Conservation (phyloP, 2,888 invertebrate species). For the Hypselothyrea guttata region DNA sequence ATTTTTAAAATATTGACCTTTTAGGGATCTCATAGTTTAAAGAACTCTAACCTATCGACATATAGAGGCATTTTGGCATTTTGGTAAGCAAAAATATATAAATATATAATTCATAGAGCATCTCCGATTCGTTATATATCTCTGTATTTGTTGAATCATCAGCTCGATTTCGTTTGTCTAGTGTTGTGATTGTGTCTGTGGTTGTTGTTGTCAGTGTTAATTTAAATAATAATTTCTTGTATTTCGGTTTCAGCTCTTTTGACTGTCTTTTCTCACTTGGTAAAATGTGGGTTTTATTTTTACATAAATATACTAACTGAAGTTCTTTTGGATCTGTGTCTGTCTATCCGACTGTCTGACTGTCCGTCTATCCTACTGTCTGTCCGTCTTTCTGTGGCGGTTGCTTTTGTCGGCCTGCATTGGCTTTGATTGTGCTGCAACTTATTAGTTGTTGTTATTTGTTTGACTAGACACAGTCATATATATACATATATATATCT, state of each 20-base stretch:
- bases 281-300: slow-evolving; percentile 32
- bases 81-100: not conserved
- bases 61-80: too few species aligned
- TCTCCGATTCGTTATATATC: slow-evolving; percentile 4
- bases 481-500: slow-evolving; percentile 51
- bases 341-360: too few species aligned
- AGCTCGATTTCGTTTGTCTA: slow-evolving; percentile 27
- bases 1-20: too few species aligned
- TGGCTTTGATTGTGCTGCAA: slow-evolving; percentile 69
- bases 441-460: slow-evolving; percentile 80
- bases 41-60: too few species aligned
- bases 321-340: slow-evolving; percentile 21
- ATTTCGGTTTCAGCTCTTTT: slow-evolving; percentile 44
- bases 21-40: too few species aligned
- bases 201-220: slow-evolving; percentile 44
- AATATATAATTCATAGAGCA: slow-evolving; percentile 20
- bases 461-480: slow-evolving; percentile 78
- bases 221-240: slow-evolving; percentile 69
- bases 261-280: slow-evolving; percentile 40
- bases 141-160: too few species aligned
- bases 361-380: too few species aligned
- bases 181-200: slow-evolving; percentile 18
- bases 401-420: slow-evolving; percentile 66
- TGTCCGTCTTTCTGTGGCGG: slow-evolving; percentile 48
- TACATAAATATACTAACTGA: slow-evolving; percentile 7